Conservation (phyloP, 2,113 vertebrate genomes). For the Diglossa brunneiventris region DNA sequence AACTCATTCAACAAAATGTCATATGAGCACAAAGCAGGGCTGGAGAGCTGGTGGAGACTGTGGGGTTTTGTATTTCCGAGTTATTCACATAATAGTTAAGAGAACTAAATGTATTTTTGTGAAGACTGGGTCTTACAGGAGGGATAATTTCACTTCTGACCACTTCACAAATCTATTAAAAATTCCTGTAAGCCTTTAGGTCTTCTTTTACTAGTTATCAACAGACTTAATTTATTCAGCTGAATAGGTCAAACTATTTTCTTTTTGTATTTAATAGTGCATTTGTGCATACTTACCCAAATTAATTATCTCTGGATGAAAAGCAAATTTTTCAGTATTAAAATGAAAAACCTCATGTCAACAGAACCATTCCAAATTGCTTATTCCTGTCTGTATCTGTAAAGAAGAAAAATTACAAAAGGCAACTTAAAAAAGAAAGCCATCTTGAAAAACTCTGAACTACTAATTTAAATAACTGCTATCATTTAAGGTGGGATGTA, state of each 20-base stretch:
- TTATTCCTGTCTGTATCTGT: neutral
- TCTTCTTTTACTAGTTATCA: neutral
- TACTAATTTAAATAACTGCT: neutral
- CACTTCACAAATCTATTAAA: neutral
- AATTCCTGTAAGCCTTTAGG: neutral
- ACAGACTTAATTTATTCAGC: neutral
- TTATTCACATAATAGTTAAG: neutral
- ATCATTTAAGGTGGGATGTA: neutral
- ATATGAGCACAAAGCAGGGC: neutral
- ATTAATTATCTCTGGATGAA: neutral
- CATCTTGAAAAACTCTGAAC: neutral
- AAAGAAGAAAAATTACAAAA: neutral
- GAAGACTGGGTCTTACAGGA: neutral
- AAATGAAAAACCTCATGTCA: neutral
- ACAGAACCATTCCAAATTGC: neutral
- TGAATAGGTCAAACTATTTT: neutral
- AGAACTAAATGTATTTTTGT: neutral
- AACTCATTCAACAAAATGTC: neutral
- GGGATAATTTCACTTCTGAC: neutral
- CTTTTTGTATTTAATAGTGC: neutral
- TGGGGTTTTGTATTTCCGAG: neutral
- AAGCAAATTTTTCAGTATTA: neutral
- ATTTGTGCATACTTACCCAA: neutral
- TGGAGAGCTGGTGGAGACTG: neutral
- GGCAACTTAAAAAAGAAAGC: neutral